phyloP scores from a whole-genome alignment of 2,113 vertebrate species.

The Plectropomus leopardus region DNA sequence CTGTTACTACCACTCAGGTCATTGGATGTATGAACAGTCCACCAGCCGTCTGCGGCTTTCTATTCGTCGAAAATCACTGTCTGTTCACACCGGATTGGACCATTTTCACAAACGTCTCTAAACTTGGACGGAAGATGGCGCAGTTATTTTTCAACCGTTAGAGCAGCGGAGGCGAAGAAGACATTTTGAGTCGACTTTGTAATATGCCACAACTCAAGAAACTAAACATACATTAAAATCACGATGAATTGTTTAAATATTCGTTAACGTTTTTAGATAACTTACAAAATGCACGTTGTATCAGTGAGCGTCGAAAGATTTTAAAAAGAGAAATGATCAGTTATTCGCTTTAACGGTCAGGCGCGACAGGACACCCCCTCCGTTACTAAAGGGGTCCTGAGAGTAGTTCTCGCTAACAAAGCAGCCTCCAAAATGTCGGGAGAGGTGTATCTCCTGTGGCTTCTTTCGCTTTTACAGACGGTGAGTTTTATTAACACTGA shows the following conservation, averaged over 20 bases:
- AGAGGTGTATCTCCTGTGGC: slow-evolving; percentile 80
- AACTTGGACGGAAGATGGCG: slow-evolving; percentile 55
- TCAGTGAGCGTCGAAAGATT: rapidly evolving
- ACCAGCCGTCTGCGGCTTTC: slow-evolving; percentile 24
- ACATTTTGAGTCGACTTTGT: not conserved
- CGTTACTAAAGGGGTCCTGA: slow-evolving; percentile 41
- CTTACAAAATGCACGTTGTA: rapidly evolving
- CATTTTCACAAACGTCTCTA: not conserved
- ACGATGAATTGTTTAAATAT: rapidly evolving
- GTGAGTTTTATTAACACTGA: slow-evolving; percentile 77
- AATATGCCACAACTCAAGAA: slow-evolving; percentile 24
- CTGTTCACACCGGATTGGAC: slow-evolving; percentile 75
- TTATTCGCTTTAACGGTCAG: not conserved
- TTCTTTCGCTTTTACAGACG: slow-evolving; percentile 87
- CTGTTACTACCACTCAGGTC: slow-evolving; percentile 29
- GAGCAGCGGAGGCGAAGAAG: slow-evolving; percentile 24
- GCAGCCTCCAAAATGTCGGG: slow-evolving; percentile 86
- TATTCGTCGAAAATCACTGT: slow-evolving; percentile 64
- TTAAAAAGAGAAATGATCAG: rapidly evolving
- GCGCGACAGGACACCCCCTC: slow-evolving; percentile 1
- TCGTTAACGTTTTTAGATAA: rapidly evolving
- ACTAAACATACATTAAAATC: not conserved
- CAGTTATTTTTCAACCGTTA: not conserved
- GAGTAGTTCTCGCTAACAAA: slow-evolving; percentile 39
- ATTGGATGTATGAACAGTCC: slow-evolving; percentile 75